Conservation (phyloP, 2,797 vertebrate species). For the Coregonus suidteri region DNA sequence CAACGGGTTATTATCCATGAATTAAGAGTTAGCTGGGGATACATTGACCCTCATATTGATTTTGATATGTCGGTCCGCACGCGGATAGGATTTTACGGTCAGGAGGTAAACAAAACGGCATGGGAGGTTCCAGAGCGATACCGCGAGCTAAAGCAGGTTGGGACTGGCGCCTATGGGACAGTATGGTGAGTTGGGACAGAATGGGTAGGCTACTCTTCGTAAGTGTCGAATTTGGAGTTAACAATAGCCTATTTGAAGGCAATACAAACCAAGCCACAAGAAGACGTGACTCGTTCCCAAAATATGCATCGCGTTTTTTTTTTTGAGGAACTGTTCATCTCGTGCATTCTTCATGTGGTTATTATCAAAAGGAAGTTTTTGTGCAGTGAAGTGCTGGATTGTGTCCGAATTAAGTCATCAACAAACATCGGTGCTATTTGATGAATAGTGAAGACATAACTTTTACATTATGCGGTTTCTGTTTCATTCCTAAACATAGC, state of each 20-base stretch:
- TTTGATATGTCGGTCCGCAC: slow-evolving; percentile 79
- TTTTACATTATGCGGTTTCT: too few species aligned
- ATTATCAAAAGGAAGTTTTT: too few species aligned
- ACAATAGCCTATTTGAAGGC: neutral
- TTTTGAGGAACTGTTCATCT: neutral
- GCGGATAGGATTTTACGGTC: slow-evolving; percentile 83
- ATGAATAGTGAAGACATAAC: too few species aligned
- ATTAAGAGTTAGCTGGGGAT: neutral
- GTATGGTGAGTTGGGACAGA: slow-evolving; percentile 83
- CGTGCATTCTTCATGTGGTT: too few species aligned
- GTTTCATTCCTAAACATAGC: neutral
- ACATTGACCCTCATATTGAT: slow-evolving; percentile 20
- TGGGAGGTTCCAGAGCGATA: slow-evolving; percentile 93
- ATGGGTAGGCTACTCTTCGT: neutral
- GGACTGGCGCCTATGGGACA: slow-evolving; percentile 92
- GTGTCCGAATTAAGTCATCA: too few species aligned
- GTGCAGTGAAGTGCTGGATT: too few species aligned
- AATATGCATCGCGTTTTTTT: neutral
- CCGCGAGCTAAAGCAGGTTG: slow-evolving; percentile 87
- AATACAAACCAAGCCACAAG: neutral
- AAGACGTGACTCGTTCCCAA: neutral
- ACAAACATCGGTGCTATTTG: too few species aligned
- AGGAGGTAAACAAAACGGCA: slow-evolving; percentile 87
- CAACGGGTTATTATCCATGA: neutral
- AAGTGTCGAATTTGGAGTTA: neutral